Evolutionary conservation across 2,888 invertebrate species (phyloP).

Genomic region (Ichneumoninae sp.): DNA sequence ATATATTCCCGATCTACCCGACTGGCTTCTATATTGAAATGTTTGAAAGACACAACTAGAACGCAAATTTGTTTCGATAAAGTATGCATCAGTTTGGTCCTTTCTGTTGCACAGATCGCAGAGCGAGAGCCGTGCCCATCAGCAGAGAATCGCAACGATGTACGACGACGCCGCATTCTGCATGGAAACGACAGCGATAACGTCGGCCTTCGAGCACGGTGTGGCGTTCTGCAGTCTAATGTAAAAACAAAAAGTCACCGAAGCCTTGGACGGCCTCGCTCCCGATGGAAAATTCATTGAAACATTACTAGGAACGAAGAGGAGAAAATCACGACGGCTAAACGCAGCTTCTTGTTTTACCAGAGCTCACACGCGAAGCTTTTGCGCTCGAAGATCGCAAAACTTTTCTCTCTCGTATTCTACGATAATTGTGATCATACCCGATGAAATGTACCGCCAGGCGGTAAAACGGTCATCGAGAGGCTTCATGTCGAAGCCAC

Average conservation of each 20-base stretch:
- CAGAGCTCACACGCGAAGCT: slow-evolving; percentile 30
- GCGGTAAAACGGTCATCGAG: not conserved
- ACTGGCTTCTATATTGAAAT: no score
- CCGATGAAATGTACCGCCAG: not conserved
- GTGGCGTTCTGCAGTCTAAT: slow-evolving; percentile 81
- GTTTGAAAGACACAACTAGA: no score
- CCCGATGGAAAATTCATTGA: slow-evolving; percentile 1
- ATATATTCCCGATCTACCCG: no score
- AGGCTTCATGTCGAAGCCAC: not conserved
- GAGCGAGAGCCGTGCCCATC: slow-evolving; percentile 81
- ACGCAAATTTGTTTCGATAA: no score
- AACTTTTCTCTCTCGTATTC: not conserved
- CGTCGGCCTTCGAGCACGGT: slow-evolving; percentile 81
- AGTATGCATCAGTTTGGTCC: not conserved
- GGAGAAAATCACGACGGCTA: slow-evolving; percentile 37
- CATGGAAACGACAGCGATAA: slow-evolving; percentile 82
- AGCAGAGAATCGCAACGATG: slow-evolving; percentile 81
- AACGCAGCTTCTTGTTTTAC: slow-evolving; percentile 2
- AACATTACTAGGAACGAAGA: slow-evolving; percentile 27
- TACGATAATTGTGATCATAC: not conserved
- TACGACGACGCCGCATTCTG: slow-evolving; percentile 82
- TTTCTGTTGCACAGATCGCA: slow-evolving; percentile 77
- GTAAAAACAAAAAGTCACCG: slow-evolving; percentile 72
- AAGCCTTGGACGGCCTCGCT: slow-evolving; percentile 56
- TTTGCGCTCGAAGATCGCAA: not conserved